A percentile compares a stretch with the other conserved stretches of the same genome.
Evolutionary conservation across 2,113 vertebrate genomes (phyloP).

Genomic region (Salvelinus sp.): DNA sequence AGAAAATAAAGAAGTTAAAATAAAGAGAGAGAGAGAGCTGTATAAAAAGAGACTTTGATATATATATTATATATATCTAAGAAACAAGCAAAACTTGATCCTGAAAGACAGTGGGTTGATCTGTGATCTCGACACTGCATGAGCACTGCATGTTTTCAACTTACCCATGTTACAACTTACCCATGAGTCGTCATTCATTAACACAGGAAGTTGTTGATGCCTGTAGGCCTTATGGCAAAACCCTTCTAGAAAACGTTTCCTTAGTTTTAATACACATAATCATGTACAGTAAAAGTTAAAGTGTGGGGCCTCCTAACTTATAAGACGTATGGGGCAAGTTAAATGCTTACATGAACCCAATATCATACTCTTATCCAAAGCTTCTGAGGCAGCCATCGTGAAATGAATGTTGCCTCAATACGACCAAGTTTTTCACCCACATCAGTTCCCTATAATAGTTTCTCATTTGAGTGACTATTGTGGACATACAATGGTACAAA

Average conservation of each 20-base stretch:
- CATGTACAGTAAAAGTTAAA: not conserved
- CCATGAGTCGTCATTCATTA: constrained; percentile 18
- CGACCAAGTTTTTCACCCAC: not conserved
- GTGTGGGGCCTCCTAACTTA: not conserved
- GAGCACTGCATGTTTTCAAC: constrained; percentile 80
- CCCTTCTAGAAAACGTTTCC: not conserved
- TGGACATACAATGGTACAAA: no score
- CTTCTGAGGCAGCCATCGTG: constrained; percentile 14
- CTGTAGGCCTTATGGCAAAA: constrained; percentile 5
- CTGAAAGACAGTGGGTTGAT: constrained; percentile 65
- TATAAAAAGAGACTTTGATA: not conserved
- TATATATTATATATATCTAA: constrained; percentile 33
- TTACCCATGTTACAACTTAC: constrained; percentile 4
- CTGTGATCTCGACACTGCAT: constrained; percentile 79
- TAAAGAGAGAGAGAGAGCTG: constrained; percentile 45
- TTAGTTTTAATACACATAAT: not conserved
- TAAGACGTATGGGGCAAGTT: not conserved
- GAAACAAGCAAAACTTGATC: constrained; percentile 66
- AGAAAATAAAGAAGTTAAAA: constrained; percentile 23
- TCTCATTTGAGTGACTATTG: no score
- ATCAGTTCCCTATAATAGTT: not conserved
- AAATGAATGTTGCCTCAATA: constrained; percentile 29
- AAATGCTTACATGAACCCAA: constrained; percentile 1
- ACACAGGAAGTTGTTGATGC: constrained; percentile 9
- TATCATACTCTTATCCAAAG: not conserved